phyloP scores from a whole-genome alignment of 2,113 vertebrate genomes.

The Pollimyrus isidori region DNA sequence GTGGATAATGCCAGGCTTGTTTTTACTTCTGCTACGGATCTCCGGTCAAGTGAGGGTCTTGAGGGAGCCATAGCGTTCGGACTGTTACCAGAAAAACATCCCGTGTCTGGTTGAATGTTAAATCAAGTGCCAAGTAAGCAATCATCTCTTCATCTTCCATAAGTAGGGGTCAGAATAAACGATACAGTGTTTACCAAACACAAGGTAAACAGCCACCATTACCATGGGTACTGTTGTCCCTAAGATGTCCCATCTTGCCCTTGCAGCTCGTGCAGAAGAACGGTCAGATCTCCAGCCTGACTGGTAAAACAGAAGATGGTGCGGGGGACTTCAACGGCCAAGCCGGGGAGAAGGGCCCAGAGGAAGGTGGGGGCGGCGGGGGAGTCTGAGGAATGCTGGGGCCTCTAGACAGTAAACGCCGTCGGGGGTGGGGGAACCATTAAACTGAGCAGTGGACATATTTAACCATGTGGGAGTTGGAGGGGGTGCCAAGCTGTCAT shows the following conservation, averaged over 20 bases:
- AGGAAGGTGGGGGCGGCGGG: constrained; percentile 4
- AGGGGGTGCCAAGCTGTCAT: not conserved
- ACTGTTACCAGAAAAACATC: not conserved
- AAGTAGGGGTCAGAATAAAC: not conserved
- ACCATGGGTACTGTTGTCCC: not conserved
- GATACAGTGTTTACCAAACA: not conserved
- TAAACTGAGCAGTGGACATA: not conserved
- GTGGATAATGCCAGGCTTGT: not conserved
- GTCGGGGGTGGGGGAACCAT: not conserved
- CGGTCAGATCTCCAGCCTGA: constrained; percentile 49
- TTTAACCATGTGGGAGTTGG: not conserved
- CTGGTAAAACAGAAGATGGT: constrained; percentile 42
- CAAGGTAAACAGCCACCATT: not conserved
- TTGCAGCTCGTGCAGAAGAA: constrained; percentile 55
- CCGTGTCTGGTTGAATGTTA: not conserved
- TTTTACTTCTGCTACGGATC: not conserved
- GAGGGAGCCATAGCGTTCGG: not conserved
- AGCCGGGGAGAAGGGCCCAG: not conserved
- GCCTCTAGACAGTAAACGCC: not conserved
- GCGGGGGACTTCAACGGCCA: constrained; percentile 26
- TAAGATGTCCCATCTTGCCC: not conserved
- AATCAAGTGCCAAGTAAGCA: not conserved
- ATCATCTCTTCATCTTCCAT: not conserved
- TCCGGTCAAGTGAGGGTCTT: not conserved
- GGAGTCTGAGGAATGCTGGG: not conserved